These are phyloP conservation scores for Uria aalge DNA, from an alignment of 2,113 vertebrate genomes.

Conservation along the genomic window DNA sequence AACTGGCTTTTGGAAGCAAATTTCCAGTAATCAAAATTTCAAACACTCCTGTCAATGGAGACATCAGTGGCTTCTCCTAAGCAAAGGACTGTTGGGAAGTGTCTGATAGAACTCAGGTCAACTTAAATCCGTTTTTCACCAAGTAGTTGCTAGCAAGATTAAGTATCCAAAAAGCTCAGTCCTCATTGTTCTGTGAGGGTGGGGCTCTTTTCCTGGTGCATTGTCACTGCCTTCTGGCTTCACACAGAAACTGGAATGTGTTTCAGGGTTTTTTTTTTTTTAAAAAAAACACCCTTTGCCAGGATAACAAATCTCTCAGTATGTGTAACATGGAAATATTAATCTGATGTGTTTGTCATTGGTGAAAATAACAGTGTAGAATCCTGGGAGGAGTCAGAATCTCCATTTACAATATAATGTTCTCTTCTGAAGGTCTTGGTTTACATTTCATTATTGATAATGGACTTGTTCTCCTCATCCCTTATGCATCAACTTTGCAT, in stretches of 20 bases:
- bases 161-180: not conserved
- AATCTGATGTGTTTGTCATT: not conserved
- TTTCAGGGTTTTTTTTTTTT: not conserved
- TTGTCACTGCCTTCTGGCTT: slow-evolving; percentile 32
- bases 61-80: not conserved
- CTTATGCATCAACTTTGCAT: not conserved
- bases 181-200: not conserved
- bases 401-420: not conserved
- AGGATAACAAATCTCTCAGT: slow-evolving; percentile 16
- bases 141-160: not conserved
- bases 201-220: not conserved
- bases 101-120: not conserved
- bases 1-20: not conserved
- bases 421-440: not conserved
- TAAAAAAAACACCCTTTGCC: slow-evolving; percentile 6
- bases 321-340: slow-evolving; percentile 1
- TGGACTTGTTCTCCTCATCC: not conserved
- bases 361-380: not conserved
- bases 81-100: not conserved
- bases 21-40: not conserved
- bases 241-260: slow-evolving; percentile 24
- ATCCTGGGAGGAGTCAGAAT: not conserved
- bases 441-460: not conserved
- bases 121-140: not conserved
- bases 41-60: not conserved